Conservation (phyloP, 2,888 invertebrate species). For the Dione juno region DNA sequence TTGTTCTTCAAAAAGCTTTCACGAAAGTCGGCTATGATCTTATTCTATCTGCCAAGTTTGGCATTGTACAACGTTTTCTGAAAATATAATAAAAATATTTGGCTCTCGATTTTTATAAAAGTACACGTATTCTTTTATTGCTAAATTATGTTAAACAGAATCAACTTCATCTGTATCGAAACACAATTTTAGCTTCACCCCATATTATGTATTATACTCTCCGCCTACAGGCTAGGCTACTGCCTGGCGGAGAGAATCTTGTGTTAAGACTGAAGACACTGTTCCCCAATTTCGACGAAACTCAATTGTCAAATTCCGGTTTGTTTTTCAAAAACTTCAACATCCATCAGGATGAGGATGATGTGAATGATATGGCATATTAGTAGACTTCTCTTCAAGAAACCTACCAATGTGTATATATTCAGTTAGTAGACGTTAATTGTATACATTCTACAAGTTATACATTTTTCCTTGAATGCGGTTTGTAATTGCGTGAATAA, state of each 20-base stretch:
- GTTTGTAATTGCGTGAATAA: slow-evolving; percentile 5
- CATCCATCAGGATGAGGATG: too few relatives aligned
- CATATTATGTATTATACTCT: too few relatives aligned
- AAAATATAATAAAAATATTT: too few relatives aligned
- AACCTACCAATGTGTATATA: neutral
- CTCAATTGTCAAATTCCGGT: neutral
- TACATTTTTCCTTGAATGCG: slow-evolving; percentile 6
- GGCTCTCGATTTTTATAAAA: too few relatives aligned
- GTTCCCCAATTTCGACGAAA: neutral
- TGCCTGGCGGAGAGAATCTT: neutral
- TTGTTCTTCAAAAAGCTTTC: slow-evolving; percentile 6
- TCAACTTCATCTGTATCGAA: too few relatives aligned
- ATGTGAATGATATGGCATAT: too few relatives aligned
- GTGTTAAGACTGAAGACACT: neutral
- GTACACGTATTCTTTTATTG: too few relatives aligned
- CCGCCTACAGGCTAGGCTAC: too few relatives aligned
- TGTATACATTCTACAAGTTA: neutral
- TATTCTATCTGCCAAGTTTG: neutral
- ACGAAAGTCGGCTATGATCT: slow-evolving; percentile 1
- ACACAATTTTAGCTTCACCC: too few relatives aligned
- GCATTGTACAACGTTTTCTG: neutral
- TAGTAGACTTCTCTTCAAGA: too few relatives aligned
- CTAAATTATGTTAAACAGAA: too few relatives aligned
- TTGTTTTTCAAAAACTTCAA: neutral
- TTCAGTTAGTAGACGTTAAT: neutral